Base-by-base conservation (phyloP, 2,797 vertebrate species). In the Rhabdomys pumilio region DNA sequence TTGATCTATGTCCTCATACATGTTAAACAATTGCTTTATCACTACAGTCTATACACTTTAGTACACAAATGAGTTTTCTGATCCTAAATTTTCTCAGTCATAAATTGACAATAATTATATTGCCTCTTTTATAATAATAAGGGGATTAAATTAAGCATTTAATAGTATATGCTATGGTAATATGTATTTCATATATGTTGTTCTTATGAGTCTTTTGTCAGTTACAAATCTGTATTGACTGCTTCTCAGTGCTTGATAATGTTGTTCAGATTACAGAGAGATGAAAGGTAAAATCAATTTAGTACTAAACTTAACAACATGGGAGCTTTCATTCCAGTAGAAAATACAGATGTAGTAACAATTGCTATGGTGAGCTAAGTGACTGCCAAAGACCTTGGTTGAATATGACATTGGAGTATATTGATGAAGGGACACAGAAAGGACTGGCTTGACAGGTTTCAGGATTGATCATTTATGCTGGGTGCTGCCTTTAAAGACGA, bases 371-470 rank as follows among this genome's bases (percentile, higher is more conserved):
- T n/a, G 22, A 53, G 63, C 3, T 77, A 89, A 73, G 13, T 87
- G 61, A 26, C 41, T 41, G 61, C 6, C 38, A 76, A 93, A 47
- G 84, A 76, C 29, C 6, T 90, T 95, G 86, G 94, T 72, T 57
- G 41, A 80, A 17, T 73, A 73, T 84, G 80, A 81, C 55, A 82
- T 73, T 95, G 50, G 53, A 73, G 20, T 91, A 61, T 86, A 65
- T 73, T 94, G 69, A 89, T 93, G 47, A 94, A 94, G 79, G 41
- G 53, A 75, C 44, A 83, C 96, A 96, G 20, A 69, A 83, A 88
- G 22, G 31, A 50, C 26, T 72, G 14, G 44, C 53, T 89, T 95
- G 63, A 29, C 38, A 87, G 29, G 79, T 94, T 55, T 76, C 41
- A 89, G 34, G 53, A 81, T 57, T 87, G 84, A 83, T 59, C 41